These are phyloP conservation scores for Alectura lathami DNA, from an alignment of 2,113 vertebrate species.

Conservation along the genomic window DNA sequence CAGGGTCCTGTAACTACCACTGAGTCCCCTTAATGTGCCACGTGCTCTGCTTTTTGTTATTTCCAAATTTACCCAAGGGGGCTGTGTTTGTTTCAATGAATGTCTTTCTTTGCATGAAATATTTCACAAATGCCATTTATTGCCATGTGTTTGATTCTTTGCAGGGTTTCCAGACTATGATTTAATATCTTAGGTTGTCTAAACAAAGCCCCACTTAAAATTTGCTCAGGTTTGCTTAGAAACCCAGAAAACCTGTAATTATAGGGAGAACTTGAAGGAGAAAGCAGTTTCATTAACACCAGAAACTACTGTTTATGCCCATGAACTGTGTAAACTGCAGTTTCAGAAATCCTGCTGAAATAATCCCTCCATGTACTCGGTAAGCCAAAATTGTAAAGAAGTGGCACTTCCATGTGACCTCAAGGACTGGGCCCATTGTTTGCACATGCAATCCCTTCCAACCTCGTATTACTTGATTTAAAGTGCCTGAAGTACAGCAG, in stretches of 20 bases:
- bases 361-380: background rate
- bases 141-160: conserved; percentile 31
- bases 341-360: conserved; percentile 50
- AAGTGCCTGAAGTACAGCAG: background rate
- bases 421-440: background rate
- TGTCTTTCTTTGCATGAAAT: conserved; percentile 13
- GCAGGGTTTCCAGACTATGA: conserved; percentile 43
- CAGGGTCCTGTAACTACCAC: background rate
- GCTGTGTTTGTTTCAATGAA: conserved; percentile 19
- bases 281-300: conserved; percentile 56
- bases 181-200: conserved; percentile 61
- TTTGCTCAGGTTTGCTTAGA: conserved; percentile 57
- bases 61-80: background rate
- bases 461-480: background rate
- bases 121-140: conserved; percentile 44
- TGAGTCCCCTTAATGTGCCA: background rate
- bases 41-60: background rate
- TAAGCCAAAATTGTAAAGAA: background rate
- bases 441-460: background rate
- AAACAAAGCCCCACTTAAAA: conserved; percentile 63
- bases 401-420: background rate
- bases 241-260: conserved; percentile 46
- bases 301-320: conserved; percentile 56
- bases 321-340: conserved; percentile 28
- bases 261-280: conserved; percentile 46